These are phyloP conservation scores for Sander vitreus DNA, from an alignment of 2,113 vertebrate species.

Conservation along the genomic window DNA sequence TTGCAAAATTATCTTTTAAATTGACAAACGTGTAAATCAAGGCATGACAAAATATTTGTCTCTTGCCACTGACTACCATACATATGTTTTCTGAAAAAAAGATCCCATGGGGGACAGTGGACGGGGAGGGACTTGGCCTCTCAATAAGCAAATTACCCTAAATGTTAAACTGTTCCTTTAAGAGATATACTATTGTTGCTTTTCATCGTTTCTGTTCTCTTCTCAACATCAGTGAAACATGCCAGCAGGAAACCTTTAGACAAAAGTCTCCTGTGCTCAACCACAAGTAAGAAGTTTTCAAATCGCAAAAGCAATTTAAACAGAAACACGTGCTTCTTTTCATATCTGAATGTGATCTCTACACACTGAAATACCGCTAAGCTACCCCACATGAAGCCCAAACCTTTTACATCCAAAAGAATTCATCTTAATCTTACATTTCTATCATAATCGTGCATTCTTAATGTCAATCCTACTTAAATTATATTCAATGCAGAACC, in stretches of 20 bases:
- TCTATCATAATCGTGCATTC: constrained; percentile 52
- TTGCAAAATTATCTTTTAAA: neutral
- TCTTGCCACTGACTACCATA: neutral
- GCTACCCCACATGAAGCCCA: constrained; percentile 6
- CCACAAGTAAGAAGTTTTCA: neutral
- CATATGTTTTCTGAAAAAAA: neutral
- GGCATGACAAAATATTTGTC: neutral
- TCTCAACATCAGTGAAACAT: neutral
- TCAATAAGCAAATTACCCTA: neutral
- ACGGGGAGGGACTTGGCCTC: too few relatives aligned
- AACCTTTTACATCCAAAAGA: constrained; percentile 23
- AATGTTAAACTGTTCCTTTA: neutral
- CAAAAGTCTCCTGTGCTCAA: neutral
- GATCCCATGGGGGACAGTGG: neutral
- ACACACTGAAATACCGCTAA: neutral
- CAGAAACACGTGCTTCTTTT: neutral
- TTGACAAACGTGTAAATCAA: neutral
- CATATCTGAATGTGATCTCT: constrained; percentile 25
- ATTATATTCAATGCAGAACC: constrained; percentile 53
- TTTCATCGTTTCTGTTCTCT: neutral
- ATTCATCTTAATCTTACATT: constrained; percentile 33
- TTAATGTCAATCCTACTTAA: constrained; percentile 54
- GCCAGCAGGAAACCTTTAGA: neutral
- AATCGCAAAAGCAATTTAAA: constrained; percentile 22
- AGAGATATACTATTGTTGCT: neutral